phyloP scores from a whole-genome alignment of 1,140 invertebrate species.

The Leptestheria dahalacensis region DNA sequence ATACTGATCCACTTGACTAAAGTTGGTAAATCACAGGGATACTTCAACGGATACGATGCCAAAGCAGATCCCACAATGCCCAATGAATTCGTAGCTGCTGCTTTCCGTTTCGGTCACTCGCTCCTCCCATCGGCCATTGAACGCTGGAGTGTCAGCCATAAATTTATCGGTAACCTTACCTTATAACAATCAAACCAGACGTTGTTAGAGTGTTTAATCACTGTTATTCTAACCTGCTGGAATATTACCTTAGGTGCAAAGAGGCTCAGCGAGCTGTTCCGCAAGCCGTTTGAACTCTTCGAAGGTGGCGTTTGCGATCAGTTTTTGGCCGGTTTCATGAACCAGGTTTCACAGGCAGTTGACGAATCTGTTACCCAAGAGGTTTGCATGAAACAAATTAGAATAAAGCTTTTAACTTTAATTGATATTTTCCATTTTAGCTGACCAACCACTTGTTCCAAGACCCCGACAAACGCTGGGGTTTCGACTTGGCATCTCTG shows the following conservation, averaged over 20 bases:
- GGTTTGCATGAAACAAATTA: conserved; percentile 19
- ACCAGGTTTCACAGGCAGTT: conserved; percentile 37
- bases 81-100: conserved; percentile 31
- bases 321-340: conserved; percentile 34
- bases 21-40: conserved; percentile 25
- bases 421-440: conserved; percentile 18
- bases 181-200: not conserved
- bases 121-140: conserved; percentile 33
- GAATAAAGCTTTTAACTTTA: not conserved
- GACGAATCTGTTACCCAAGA: conserved; percentile 35
- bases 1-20: not conserved
- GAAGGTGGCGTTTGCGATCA: conserved; percentile 34
- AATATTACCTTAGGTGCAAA: conserved; percentile 26
- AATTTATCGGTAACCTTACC: conserved; percentile 32
- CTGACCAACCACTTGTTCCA: conserved; percentile 32
- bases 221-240: not conserved
- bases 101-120: conserved; percentile 39
- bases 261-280: conserved; percentile 30
- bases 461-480: conserved; percentile 27
- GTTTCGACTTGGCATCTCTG: conserved; percentile 45
- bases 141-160: conserved; percentile 34
- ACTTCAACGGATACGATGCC: conserved; percentile 30
- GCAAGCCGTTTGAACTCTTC: conserved; percentile 35
- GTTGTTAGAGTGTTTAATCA: not conserved
- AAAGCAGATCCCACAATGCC: conserved; percentile 23